Evolutionary conservation across 1,140 invertebrate species (phyloP).

Genomic region (Acyrthosiphon pisum): DNA sequence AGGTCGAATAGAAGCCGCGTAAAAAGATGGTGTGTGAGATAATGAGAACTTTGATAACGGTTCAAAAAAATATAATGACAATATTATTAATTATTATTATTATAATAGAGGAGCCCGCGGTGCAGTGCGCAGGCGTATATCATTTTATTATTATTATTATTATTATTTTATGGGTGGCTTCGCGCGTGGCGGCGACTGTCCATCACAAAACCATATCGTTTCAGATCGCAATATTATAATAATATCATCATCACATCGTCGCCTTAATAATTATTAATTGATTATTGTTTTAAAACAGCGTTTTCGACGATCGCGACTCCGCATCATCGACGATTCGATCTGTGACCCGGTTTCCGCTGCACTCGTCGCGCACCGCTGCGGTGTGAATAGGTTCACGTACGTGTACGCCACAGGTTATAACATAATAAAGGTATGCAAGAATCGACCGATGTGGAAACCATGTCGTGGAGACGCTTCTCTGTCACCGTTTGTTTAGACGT

Average conservation of each 20-base stretch:
- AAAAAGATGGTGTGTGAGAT: background rate
- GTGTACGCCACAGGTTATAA: background rate
- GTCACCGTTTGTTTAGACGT: background rate
- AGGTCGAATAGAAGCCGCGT: background rate
- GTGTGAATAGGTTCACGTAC: background rate
- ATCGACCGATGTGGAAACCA: background rate
- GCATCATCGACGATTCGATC: background rate
- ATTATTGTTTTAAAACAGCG: constrained; percentile 8
- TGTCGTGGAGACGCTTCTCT: background rate
- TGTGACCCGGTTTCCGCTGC: constrained; percentile 4
- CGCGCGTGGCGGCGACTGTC: background rate
- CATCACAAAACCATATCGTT: background rate
- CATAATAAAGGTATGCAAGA: background rate
- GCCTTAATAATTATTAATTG: background rate
- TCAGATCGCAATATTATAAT: background rate
- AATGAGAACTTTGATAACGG: background rate
- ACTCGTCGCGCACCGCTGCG: background rate
- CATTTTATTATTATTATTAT: background rate
- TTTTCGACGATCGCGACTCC: background rate
- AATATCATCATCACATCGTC: background rate
- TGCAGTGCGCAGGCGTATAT: background rate
- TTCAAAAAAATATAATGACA: background rate
- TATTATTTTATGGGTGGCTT: background rate
- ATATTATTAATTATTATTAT: background rate
- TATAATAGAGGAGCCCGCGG: background rate